Evolutionary conservation across 1,140 invertebrate genomes (phyloP).

Genomic region (Plodia interpunctella): DNA sequence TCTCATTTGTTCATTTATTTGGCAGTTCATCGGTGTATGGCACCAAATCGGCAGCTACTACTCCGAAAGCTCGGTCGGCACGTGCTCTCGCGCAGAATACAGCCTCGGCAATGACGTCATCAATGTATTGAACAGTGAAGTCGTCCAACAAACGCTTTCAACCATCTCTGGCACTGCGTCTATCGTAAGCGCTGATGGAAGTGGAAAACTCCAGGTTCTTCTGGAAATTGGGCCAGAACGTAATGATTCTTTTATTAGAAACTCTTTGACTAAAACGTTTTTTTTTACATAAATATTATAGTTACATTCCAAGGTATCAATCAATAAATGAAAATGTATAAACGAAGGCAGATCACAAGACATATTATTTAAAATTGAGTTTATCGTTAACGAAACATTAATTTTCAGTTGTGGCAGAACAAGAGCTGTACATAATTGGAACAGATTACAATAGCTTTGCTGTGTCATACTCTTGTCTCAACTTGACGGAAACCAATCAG

Average conservation of each 20-base stretch:
- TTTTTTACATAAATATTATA: no score
- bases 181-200: conserved; percentile 30
- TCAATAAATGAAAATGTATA: no score
- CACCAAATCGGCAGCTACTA: conserved; percentile 57
- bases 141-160: conserved; percentile 38
- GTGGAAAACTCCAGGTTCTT: conserved; percentile 37
- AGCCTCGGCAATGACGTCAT: conserved; percentile 26
- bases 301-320: no score
- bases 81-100: conserved; percentile 46
- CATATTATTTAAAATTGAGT: background rate
- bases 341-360: no score
- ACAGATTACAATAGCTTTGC: conserved; percentile 48
- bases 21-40: conserved; percentile 60
- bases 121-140: conserved; percentile 47
- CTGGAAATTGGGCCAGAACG: conserved; percentile 38
- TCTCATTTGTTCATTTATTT: background rate
- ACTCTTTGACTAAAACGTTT: no score
- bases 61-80: conserved; percentile 35
- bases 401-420: conserved; percentile 14
- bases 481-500: conserved; percentile 22
- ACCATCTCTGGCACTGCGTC: conserved; percentile 43
- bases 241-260: no score
- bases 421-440: conserved; percentile 38
- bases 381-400: conserved; percentile 2
- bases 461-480: conserved; percentile 40